Evolutionary conservation across 2,797 vertebrate species (phyloP).

Genomic region (Tinamus major): DNA sequence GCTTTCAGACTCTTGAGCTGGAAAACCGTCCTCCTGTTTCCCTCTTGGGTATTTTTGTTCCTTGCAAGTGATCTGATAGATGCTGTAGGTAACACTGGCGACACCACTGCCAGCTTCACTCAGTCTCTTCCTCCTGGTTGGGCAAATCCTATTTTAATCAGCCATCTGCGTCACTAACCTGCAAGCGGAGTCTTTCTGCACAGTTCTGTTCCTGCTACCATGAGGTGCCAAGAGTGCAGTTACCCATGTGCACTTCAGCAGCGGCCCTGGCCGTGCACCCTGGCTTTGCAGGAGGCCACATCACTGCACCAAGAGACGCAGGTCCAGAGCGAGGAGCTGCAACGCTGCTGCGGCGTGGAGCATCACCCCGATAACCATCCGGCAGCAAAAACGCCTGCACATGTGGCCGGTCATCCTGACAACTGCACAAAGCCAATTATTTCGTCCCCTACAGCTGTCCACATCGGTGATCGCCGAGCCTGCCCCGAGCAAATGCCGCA

Average conservation of each 20-base stretch:
- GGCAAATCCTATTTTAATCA: constrained; percentile 57
- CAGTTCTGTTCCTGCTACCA: constrained; percentile 13
- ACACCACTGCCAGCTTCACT: constrained; percentile 35
- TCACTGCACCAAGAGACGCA: neutral
- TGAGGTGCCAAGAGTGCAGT: neutral
- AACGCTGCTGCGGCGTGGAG: neutral
- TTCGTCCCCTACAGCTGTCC: constrained; percentile 2
- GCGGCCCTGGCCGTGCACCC: neutral
- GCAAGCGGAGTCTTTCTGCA: constrained; percentile 12
- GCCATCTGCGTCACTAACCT: constrained; percentile 34
- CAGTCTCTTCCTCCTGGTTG: neutral
- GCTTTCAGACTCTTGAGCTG: neutral
- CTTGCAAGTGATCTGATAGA: neutral
- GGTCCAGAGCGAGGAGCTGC: neutral
- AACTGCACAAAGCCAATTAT: neutral
- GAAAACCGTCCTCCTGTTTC: neutral
- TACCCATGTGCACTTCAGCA: neutral
- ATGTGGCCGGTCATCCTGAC: neutral
- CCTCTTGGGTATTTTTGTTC: neutral
- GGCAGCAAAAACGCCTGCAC: neutral
- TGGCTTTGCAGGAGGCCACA: neutral
- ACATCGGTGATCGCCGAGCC: neutral
- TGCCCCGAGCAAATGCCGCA: neutral
- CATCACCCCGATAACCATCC: neutral
- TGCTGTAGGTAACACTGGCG: neutral